phyloP scores from a whole-genome alignment of 2,797 vertebrate genomes.

The Neosilurus mollespiculum region DNA sequence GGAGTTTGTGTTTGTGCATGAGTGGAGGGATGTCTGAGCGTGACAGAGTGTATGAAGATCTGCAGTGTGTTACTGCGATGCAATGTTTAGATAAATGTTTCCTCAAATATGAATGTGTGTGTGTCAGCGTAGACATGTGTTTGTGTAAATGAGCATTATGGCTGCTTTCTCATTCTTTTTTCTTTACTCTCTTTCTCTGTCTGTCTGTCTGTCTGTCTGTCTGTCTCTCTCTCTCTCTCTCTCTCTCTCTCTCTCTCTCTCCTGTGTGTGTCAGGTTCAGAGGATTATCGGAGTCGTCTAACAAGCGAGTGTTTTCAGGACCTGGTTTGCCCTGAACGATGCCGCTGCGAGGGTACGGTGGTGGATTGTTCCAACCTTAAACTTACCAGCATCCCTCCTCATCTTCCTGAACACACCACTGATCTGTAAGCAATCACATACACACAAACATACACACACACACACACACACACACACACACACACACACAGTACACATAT shows the following conservation, averaged over 20 bases:
- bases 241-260: constrained; percentile 46
- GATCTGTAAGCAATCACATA: constrained; percentile 85
- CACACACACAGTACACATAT: too few species aligned
- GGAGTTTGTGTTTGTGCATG: constrained; percentile 20
- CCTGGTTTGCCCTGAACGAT: constrained; percentile 91
- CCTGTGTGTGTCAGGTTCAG: constrained; percentile 77
- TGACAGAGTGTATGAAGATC: background rate
- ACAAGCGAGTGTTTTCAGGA: constrained; percentile 94
- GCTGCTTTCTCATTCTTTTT: constrained; percentile 48
- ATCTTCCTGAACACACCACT: constrained; percentile 90
- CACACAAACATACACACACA: constrained; percentile 1
- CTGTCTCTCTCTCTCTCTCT: constrained; percentile 34
- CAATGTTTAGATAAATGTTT: constrained; percentile 16
- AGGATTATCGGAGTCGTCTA: constrained; percentile 91
- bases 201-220: too few species aligned
- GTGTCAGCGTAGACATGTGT: background rate
- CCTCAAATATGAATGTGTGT: background rate
- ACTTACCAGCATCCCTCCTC: constrained; percentile 81
- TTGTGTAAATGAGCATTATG: constrained; percentile 17
- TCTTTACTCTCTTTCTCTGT: constrained; percentile 40
- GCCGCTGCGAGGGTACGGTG: constrained; percentile 92
- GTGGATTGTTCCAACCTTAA: constrained; percentile 97
- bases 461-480: background rate
- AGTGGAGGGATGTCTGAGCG: constrained; percentile 11
- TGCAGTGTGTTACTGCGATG: constrained; percentile 15